These are phyloP conservation scores for Mizuhopecten yessoensis DNA, from an alignment of 1,140 invertebrate genomes.

Conservation along the genomic window DNA sequence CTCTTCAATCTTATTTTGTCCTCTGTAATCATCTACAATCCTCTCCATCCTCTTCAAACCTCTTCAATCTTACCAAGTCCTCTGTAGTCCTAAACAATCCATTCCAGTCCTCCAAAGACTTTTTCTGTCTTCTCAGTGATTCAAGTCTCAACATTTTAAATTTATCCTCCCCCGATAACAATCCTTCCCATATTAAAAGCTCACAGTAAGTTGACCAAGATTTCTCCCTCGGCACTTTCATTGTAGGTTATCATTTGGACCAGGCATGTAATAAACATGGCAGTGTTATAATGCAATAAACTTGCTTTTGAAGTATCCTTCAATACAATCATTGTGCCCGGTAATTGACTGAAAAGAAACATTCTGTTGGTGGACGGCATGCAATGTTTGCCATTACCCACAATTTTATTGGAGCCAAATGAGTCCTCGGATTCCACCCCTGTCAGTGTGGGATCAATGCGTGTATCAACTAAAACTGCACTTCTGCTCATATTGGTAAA, in stretches of 20 bases:
- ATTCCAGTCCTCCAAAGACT: not conserved
- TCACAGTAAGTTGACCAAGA: not conserved
- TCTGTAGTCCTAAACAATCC: not conserved
- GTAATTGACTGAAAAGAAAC: constrained; percentile 18
- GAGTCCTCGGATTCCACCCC: not conserved
- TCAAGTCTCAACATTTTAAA: not conserved
- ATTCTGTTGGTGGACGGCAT: not conserved
- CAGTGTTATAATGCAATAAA: not conserved
- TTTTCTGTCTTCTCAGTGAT: not conserved
- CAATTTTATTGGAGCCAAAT: not conserved
- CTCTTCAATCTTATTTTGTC: too few species aligned
- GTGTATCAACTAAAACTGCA: not conserved
- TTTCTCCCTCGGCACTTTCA: not conserved
- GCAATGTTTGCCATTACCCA: constrained; percentile 15
- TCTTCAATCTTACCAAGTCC: not conserved
- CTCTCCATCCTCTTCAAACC: not conserved
- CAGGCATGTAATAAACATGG: not conserved
- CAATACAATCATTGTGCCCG: constrained; percentile 1
- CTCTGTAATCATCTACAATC: too few species aligned
- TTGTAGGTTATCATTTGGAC: not conserved
- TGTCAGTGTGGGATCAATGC: not conserved
- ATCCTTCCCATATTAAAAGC: not conserved
- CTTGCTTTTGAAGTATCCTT: constrained; percentile 26
- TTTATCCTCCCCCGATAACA: not conserved
- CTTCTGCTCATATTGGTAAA: not conserved